These are phyloP conservation scores for Dunckerocampus dactyliophorus DNA, from an alignment of 2,113 vertebrate species.

Conservation along the genomic window DNA sequence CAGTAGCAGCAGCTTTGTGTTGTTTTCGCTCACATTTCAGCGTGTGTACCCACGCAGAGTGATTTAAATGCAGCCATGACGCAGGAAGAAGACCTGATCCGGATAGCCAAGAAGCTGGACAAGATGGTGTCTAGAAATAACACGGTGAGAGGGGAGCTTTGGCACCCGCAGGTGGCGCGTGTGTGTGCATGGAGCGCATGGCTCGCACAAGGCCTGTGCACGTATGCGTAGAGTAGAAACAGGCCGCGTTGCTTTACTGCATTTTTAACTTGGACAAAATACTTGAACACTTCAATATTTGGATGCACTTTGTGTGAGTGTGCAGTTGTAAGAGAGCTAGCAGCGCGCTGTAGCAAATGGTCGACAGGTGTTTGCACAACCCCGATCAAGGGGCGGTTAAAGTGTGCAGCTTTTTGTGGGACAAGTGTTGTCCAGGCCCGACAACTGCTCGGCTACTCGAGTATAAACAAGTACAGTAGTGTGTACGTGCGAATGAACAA, in stretches of 20 bases:
- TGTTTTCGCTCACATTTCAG: neutral
- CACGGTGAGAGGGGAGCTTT: constrained; percentile 80
- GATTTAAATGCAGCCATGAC: constrained; percentile 77
- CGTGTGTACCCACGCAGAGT: neutral
- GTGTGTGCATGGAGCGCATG: constrained; percentile 34
- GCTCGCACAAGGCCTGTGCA: constrained; percentile 23
- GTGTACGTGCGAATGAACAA: constrained; percentile 2
- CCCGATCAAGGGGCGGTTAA: neutral
- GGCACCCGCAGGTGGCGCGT: constrained; percentile 57
- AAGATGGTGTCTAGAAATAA: constrained; percentile 94
- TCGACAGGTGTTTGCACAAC: constrained; percentile 66
- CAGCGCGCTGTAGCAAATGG: constrained; percentile 34
- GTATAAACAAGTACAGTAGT: constrained; percentile 30
- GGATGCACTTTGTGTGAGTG: neutral
- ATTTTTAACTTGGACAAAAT: neutral
- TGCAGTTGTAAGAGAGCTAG: neutral
- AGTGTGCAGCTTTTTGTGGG: neutral
- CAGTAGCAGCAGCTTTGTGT: constrained; percentile 45
- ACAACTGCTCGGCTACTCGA: neutral
- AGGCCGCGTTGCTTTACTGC: neutral
- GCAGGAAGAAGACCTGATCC: constrained; percentile 83
- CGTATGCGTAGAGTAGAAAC: neutral
- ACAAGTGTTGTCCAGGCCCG: neutral
- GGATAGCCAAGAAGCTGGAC: constrained; percentile 88
- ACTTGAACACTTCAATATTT: neutral